Conservation (phyloP, 2,888 invertebrate genomes). For the Cordylochernes scorpioides region DNA sequence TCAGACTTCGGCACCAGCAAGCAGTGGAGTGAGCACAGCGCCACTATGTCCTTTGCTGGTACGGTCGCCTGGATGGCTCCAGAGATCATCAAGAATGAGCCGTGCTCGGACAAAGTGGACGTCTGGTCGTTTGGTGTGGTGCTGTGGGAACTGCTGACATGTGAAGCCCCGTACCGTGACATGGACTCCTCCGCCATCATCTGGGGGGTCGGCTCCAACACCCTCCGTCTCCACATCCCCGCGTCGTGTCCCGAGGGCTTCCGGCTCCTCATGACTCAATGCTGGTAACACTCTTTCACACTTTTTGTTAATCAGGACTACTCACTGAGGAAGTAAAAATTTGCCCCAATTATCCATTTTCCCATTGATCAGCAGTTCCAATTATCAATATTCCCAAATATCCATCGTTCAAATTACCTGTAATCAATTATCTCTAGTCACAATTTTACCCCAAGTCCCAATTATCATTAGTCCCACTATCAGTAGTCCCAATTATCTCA, state of each 20-base stretch:
- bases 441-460: too few species aligned
- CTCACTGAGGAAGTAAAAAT: too few species aligned
- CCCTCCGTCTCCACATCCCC: slow-evolving; percentile 69
- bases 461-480: too few species aligned
- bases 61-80: slow-evolving; percentile 99
- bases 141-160: slow-evolving; percentile 85
- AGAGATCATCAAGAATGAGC: slow-evolving; percentile 84
- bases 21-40: slow-evolving; percentile 78
- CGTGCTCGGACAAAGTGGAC: slow-evolving; percentile 89
- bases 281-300: slow-evolving; percentile 32
- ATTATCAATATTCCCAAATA: too few species aligned
- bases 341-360: too few species aligned
- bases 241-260: slow-evolving; percentile 45
- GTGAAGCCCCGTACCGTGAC: slow-evolving; percentile 72
- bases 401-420: too few species aligned
- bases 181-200: slow-evolving; percentile 89
- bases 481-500: too few species aligned
- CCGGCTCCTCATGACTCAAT: slow-evolving; percentile 60
- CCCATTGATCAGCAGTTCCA: too few species aligned
- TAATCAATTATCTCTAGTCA: too few species aligned
- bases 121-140: slow-evolving; percentile 97
- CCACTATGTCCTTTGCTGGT: slow-evolving; percentile 76
- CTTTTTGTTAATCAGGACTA: too few species aligned
- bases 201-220: slow-evolving; percentile 89
- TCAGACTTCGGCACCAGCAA: slow-evolving; percentile 91